Conservation (phyloP, 2,888 invertebrate species). For the Achlya flavicornis region DNA sequence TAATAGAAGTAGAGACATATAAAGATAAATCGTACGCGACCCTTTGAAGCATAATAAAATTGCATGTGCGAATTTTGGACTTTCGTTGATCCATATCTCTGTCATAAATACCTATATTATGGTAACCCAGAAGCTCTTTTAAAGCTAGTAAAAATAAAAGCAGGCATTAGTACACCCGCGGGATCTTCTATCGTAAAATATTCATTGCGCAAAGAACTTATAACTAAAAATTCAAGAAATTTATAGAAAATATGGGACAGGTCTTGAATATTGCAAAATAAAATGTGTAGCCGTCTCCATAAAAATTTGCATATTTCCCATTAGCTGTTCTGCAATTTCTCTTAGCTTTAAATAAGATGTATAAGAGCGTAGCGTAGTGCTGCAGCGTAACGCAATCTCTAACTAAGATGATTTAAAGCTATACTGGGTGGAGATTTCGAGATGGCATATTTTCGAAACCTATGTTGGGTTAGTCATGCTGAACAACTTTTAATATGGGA, state of each 20-base stretch:
- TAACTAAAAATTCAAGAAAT: neutral
- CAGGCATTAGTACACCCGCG: neutral
- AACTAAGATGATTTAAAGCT: neutral
- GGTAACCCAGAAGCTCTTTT: too few species aligned
- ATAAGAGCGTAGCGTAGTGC: neutral
- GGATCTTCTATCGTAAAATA: neutral
- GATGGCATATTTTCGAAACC: too few species aligned
- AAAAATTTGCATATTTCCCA: slow-evolving; percentile 22
- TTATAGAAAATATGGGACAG: slow-evolving; percentile 6
- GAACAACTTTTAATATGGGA: too few species aligned
- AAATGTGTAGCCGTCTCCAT: slow-evolving; percentile 16
- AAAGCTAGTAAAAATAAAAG: neutral
- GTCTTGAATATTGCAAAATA: slow-evolving; percentile 16
- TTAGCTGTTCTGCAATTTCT: slow-evolving; percentile 16
- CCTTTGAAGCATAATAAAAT: too few species aligned
- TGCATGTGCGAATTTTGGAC: too few species aligned
- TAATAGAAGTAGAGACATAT: too few species aligned
- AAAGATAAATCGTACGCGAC: too few species aligned
- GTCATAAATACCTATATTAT: too few species aligned
- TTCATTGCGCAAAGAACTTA: neutral
- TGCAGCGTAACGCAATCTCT: neutral
- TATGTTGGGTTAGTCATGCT: too few species aligned
- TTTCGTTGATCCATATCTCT: too few species aligned
- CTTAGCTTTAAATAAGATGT: neutral
- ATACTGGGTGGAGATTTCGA: too few species aligned